These are phyloP conservation scores for Leptodactylus fuscus DNA, from an alignment of 2,113 vertebrate genomes.

Conservation along the genomic window DNA sequence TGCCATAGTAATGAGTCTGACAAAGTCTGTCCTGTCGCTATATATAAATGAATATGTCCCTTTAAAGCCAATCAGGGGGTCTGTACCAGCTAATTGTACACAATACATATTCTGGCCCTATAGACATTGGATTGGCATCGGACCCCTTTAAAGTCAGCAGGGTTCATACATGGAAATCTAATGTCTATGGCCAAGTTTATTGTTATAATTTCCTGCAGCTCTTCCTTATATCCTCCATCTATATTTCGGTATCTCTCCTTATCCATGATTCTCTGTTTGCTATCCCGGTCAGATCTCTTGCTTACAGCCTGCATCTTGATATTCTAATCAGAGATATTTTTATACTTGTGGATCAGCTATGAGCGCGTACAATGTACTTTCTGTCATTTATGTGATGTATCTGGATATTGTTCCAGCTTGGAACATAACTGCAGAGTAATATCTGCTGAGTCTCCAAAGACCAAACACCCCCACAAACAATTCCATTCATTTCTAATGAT, in stretches of 20 bases:
- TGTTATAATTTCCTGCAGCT: background rate
- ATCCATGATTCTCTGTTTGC: background rate
- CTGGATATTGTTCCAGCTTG: conserved; percentile 10
- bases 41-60: background rate
- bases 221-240: background rate
- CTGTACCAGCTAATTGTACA: background rate
- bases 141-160: background rate
- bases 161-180: background rate
- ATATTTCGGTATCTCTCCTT: background rate
- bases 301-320: background rate
- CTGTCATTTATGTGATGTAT: conserved; percentile 16
- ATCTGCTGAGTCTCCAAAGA: background rate
- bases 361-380: conserved; percentile 11
- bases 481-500: conserved; percentile 28
- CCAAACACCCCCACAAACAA: conserved; percentile 16
- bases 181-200: background rate
- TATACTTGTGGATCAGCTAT: background rate
- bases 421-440: conserved; percentile 7
- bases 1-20: background rate
- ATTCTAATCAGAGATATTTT: conserved; percentile 22
- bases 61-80: background rate
- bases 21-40: conserved; percentile 6
- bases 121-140: background rate
- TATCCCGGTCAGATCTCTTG: background rate
- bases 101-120: background rate